A percentile compares a stretch with the other conserved stretches of the same genome.
Conservation (phyloP, 2,113 vertebrate species). For the Nymphicus hollandicus region DNA sequence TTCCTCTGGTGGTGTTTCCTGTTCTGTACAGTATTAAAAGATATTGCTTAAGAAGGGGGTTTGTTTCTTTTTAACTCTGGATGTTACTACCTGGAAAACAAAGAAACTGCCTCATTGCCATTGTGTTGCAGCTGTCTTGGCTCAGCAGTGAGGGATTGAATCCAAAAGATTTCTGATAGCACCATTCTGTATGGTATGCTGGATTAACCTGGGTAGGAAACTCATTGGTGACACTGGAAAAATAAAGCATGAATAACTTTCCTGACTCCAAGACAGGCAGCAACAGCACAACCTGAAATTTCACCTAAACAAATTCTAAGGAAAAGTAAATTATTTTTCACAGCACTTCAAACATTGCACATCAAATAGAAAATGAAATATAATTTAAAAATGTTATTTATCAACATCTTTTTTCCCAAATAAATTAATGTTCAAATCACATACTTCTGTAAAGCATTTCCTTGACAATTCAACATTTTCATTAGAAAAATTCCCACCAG, state of each 20-base stretch:
- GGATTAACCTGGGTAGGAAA: neutral
- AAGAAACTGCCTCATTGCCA: neutral
- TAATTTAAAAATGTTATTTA: neutral
- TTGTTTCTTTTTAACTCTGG: neutral
- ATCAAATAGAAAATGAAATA: neutral
- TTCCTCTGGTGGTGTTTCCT: constrained; percentile 35
- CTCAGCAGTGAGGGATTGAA: neutral
- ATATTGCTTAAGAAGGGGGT: neutral
- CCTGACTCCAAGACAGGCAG: neutral
- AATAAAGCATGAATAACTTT: neutral
- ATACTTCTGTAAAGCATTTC: neutral
- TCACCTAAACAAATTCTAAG: neutral
- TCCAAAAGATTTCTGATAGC: neutral
- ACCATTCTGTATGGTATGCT: neutral
- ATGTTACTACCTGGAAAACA: neutral
- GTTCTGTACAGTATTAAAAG: constrained; percentile 26
- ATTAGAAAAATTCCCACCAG: neutral
- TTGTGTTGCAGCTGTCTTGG: no score
- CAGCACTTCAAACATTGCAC: neutral
- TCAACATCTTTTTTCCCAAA: neutral
- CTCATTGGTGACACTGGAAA: neutral
- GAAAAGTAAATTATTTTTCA: neutral
- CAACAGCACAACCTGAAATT: neutral
- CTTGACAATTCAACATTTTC: neutral
- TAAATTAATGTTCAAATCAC: neutral